These are phyloP conservation scores for Drosophila stalkeri DNA, from an alignment of 2,888 invertebrate genomes.

Conservation along the genomic window DNA sequence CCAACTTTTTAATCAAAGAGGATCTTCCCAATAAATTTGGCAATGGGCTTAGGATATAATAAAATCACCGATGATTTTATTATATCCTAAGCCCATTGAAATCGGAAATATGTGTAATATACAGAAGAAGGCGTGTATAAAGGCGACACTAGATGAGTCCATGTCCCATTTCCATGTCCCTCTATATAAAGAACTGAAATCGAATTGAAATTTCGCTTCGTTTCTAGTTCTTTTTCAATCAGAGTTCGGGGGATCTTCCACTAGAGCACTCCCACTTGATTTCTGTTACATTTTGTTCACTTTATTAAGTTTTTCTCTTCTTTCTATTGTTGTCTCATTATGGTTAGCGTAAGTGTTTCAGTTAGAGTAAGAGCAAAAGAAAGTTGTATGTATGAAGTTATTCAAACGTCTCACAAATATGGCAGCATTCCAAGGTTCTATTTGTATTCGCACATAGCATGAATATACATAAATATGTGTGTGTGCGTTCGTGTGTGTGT, in stretches of 20 bases:
- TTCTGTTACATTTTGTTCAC: constrained; percentile 31
- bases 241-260: too few species aligned
- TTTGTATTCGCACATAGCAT: constrained; percentile 30
- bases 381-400: constrained; percentile 1
- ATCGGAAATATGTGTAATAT: too few species aligned
- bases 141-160: not conserved
- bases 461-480: not conserved
- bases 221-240: too few species aligned
- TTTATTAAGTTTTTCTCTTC: constrained; percentile 32
- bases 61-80: too few species aligned
- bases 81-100: too few species aligned
- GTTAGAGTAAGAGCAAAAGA: constrained; percentile 64
- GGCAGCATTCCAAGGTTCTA: constrained; percentile 61
- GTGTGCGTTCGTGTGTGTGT: not conserved
- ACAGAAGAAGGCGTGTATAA: too few species aligned
- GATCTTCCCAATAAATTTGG: constrained; percentile 36
- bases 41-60: too few species aligned
- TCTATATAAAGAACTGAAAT: too few species aligned
- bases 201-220: too few species aligned
- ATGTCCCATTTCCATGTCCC: too few species aligned
- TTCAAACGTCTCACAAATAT: constrained; percentile 37
- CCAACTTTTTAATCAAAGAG: constrained; percentile 19
- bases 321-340: constrained; percentile 29
- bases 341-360: constrained; percentile 54
- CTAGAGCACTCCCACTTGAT: not conserved